Percentiles rank a stretch among this genome's conserved stretches.
phyloP scores from a whole-genome alignment of 2,113 vertebrate genomes.

The Phyllostomus discolor region DNA sequence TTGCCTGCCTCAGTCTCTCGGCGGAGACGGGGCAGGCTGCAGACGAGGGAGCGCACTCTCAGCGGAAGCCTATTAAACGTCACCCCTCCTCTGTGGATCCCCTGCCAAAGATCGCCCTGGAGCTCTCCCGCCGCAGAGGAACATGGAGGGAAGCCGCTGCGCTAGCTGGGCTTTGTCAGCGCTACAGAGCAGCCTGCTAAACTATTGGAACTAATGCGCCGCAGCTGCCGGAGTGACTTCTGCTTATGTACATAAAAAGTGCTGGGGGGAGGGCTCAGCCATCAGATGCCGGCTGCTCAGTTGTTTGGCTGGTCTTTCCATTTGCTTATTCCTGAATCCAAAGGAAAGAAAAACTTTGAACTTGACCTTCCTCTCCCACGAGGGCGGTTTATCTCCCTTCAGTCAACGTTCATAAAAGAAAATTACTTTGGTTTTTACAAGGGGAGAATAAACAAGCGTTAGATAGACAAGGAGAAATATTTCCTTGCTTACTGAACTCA shows the following conservation, averaged over 20 bases:
- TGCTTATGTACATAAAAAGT: constrained; percentile 80
- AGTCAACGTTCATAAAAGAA: constrained; percentile 32
- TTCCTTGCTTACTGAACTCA: not conserved
- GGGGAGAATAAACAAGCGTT: constrained; percentile 50
- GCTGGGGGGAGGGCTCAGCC: constrained; percentile 76
- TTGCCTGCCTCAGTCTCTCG: constrained; percentile 68
- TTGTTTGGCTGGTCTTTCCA: constrained; percentile 64
- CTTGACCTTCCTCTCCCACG: constrained; percentile 36
- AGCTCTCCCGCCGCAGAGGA: constrained; percentile 70
- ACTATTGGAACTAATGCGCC: constrained; percentile 82
- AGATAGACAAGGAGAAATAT: not conserved
- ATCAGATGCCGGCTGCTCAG: constrained; percentile 55
- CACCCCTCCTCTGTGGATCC: constrained; percentile 72
- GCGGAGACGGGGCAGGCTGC: constrained; percentile 76
- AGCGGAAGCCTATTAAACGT: constrained; percentile 75
- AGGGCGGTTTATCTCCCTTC: constrained; percentile 33
- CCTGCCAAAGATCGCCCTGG: constrained; percentile 76
- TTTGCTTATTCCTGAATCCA: constrained; percentile 70
- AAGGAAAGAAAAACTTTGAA: constrained; percentile 58
- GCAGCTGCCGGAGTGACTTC: constrained; percentile 81
- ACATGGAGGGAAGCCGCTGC: constrained; percentile 70
- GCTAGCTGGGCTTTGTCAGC: constrained; percentile 69
- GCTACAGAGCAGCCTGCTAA: constrained; percentile 78
- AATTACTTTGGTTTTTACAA: constrained; percentile 44
- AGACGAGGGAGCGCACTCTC: constrained; percentile 73